Evolutionary conservation across 2,888 invertebrate genomes (phyloP).

Genomic region (Lasioglossum marginatum): DNA sequence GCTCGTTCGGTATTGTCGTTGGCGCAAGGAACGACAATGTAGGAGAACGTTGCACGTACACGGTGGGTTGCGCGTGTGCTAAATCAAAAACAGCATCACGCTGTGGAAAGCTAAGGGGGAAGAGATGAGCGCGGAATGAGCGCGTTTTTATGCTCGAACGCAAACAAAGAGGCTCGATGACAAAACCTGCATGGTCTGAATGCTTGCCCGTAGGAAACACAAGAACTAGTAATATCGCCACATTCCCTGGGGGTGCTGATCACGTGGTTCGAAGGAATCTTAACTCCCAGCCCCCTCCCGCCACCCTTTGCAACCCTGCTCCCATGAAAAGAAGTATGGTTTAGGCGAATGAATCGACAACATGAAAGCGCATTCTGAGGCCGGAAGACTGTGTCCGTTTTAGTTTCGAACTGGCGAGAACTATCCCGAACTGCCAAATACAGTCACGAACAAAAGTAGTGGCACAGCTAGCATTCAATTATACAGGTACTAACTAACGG

Average conservation of each 20-base stretch:
- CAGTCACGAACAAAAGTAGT: not conserved
- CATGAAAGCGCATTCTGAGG: no score
- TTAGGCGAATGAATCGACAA: slow-evolving; percentile 17
- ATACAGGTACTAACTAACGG: no score
- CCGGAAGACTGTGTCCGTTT: not conserved
- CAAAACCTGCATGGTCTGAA: slow-evolving; percentile 80
- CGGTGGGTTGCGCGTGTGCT: slow-evolving; percentile 48
- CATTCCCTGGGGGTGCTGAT: slow-evolving; percentile 67
- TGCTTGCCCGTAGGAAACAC: slow-evolving; percentile 71
- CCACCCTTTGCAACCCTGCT: not conserved
- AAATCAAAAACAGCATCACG: slow-evolving; percentile 72
- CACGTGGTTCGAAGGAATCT: slow-evolving; percentile 59
- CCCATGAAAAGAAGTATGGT: slow-evolving; percentile 7
- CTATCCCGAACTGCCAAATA: not conserved
- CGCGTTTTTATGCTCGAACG: slow-evolving; percentile 78
- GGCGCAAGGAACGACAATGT: slow-evolving; percentile 49
- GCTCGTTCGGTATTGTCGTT: slow-evolving; percentile 59
- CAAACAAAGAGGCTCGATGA: slow-evolving; percentile 81
- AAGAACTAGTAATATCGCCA: slow-evolving; percentile 74
- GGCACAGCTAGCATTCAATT: not conserved
- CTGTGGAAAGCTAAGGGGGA: slow-evolving; percentile 34
- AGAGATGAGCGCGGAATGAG: slow-evolving; percentile 68
- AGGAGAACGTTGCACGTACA: slow-evolving; percentile 31
- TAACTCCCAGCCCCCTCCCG: slow-evolving; percentile 46
- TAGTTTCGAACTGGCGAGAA: not conserved